phyloP scores from a whole-genome alignment of 2,113 vertebrate genomes.

The Pseudois nayaur region DNA sequence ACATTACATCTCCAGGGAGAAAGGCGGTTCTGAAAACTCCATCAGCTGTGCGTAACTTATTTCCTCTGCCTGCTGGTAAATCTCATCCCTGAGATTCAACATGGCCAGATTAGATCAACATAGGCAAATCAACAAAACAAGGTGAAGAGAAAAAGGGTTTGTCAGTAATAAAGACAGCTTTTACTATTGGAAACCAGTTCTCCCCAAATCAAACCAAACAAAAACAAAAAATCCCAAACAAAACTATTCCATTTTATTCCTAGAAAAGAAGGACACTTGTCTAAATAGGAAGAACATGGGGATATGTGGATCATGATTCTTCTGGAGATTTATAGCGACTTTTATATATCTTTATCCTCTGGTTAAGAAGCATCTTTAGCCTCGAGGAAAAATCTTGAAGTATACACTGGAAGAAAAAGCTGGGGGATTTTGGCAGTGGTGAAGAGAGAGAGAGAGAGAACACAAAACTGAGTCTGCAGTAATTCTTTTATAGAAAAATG shows the following conservation, averaged over 20 bases:
- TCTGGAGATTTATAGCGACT: background rate
- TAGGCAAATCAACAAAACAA: background rate
- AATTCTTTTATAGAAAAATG: background rate
- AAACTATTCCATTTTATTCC: background rate
- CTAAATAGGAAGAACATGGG: background rate
- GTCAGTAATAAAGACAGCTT: fast-evolving
- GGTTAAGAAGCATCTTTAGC: background rate
- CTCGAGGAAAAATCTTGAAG: background rate
- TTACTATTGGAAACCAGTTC: background rate
- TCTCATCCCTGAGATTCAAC: background rate
- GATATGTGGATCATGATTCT: background rate
- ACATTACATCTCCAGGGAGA: background rate
- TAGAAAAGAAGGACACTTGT: background rate
- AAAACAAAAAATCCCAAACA: background rate
- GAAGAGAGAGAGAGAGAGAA: background rate
- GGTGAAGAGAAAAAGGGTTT: background rate
- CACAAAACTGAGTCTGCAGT: background rate
- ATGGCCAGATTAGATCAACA: background rate
- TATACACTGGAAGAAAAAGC: background rate
- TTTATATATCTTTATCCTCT: background rate
- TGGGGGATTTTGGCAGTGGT: background rate
- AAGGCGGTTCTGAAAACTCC: background rate
- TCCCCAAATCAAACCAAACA: background rate
- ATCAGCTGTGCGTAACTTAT: background rate
- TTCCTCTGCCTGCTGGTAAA: background rate